Conservation (phyloP, 2,888 invertebrate species). For the Pyrgus malvae region DNA sequence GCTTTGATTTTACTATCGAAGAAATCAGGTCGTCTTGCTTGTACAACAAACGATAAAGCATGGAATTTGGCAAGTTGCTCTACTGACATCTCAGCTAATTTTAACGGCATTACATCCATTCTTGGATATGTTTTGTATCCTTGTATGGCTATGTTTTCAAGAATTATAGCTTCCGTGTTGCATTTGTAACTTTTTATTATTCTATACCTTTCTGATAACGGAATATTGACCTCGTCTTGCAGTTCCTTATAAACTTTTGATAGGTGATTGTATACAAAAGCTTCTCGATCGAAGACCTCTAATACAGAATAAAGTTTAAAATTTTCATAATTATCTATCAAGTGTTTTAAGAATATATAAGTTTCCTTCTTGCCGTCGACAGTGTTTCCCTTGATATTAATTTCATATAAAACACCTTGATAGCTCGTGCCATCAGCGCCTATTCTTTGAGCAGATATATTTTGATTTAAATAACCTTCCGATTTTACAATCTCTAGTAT, state of each 20-base stretch:
- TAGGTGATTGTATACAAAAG: slow-evolving; percentile 50
- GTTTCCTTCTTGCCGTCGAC: slow-evolving; percentile 37
- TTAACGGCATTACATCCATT: slow-evolving; percentile 46
- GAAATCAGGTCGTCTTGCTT: slow-evolving; percentile 46
- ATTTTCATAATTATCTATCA: slow-evolving; percentile 37
- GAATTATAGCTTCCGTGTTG: slow-evolving; percentile 43
- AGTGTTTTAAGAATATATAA: slow-evolving; percentile 54
- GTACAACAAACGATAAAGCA: slow-evolving; percentile 47
- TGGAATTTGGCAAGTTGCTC: slow-evolving; percentile 59
- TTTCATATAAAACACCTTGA: slow-evolving; percentile 20
- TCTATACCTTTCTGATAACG: slow-evolving; percentile 41
- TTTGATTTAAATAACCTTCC: slow-evolving; percentile 3
- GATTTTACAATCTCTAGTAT: slow-evolving; percentile 13
- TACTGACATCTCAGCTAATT: slow-evolving; percentile 49
- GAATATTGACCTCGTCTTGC: slow-evolving; percentile 43
- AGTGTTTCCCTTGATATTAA: slow-evolving; percentile 10
- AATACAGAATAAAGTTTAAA: slow-evolving; percentile 44
- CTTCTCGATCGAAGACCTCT: slow-evolving; percentile 48
- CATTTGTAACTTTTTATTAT: slow-evolving; percentile 42
- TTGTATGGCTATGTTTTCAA: slow-evolving; percentile 46
- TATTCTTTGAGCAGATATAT: not conserved
- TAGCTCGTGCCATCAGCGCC: slow-evolving; percentile 13
- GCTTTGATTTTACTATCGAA: slow-evolving; percentile 41
- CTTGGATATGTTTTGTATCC: slow-evolving; percentile 47
- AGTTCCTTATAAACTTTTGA: slow-evolving; percentile 43